Evolutionary conservation across 2,797 vertebrate species (phyloP), one percentile per base, ranked within the genome.

Genomic region (Mormyrus proboscirostris): DNA sequence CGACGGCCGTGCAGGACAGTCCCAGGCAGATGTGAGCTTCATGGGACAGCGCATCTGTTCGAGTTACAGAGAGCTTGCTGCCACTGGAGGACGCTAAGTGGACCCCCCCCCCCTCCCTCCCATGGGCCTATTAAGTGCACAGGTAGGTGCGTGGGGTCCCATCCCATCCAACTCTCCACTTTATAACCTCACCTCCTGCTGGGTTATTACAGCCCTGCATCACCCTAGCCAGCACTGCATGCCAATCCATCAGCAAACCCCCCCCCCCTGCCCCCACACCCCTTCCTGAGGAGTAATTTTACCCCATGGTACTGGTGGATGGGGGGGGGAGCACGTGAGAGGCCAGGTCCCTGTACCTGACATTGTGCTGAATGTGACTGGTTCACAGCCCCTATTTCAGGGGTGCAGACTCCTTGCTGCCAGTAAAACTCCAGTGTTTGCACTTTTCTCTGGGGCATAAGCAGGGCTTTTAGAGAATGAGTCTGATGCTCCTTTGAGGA

Each of bases 161-260:
- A 76, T 69, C 50, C 47, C 62, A 88, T 86, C 85, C 86, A 57
- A 82, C 82, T 88, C 87, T 87, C 85, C 62, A 85, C 84, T 89
- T 73, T 91, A 91, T 89, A 89, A 92, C 90, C 76, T 86, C 84
- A 86, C 16, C 25, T 85, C 93, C 91, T 86, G 89, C 91, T 90
- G 92, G 89, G 91, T 91, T 90, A 49, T 88, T 91, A 91, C 91
- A 88, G 92, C 91, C 89, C 90, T 92, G 89, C 86, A 89, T 86
- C 86, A 53, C 82, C 83, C 38, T 79, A 89, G 62, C 69, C 90
- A 86, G 69, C 59, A 51, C 88, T 82, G 88, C 88, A 10, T 89
- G 89, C 90, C 89, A 55, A 90, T 92, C 90, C 89, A 90, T 89
- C 92, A 89, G 88, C 73, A 55, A 29, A 69, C 88, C 89, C 89